Conservation (phyloP, 2,888 invertebrate species). For the Habroteleia sp. region DNA sequence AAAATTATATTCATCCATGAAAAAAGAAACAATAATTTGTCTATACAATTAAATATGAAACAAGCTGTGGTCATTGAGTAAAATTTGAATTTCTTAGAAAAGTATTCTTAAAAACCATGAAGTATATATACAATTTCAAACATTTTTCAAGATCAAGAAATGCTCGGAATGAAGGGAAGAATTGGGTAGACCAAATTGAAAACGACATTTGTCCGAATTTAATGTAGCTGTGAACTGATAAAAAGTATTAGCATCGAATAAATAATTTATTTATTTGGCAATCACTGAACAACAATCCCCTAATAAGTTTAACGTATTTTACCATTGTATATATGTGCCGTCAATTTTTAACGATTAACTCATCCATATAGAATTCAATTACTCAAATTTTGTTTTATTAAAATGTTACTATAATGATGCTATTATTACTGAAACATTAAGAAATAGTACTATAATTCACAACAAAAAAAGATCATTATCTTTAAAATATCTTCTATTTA, state of each 20-base stretch:
- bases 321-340: slow-evolving; percentile 24
- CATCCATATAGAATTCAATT: slow-evolving; percentile 22
- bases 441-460: too few species aligned
- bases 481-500: too few species aligned
- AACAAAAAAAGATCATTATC: too few species aligned
- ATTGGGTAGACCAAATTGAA: slow-evolving; percentile 15
- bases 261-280: slow-evolving; percentile 34
- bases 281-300: slow-evolving; percentile 21
- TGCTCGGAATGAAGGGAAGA: slow-evolving; percentile 4
- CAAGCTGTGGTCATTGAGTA: too few species aligned
- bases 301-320: slow-evolving; percentile 21
- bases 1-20: too few species aligned
- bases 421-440: too few species aligned
- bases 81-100: too few species aligned
- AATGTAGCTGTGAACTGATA: slow-evolving; percentile 20
- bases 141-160: too few species aligned
- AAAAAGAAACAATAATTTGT: too few species aligned
- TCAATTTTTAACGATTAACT: slow-evolving; percentile 49
- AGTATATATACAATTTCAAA: too few species aligned
- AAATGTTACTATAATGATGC: slow-evolving; percentile 25
- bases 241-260: slow-evolving; percentile 33
- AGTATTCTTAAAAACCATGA: too few species aligned
- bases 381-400: slow-evolving; percentile 31
- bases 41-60: too few species aligned
- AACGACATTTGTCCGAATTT: slow-evolving; percentile 23